Conservation (phyloP, 2,888 invertebrate genomes). For the Beris morrisii region DNA sequence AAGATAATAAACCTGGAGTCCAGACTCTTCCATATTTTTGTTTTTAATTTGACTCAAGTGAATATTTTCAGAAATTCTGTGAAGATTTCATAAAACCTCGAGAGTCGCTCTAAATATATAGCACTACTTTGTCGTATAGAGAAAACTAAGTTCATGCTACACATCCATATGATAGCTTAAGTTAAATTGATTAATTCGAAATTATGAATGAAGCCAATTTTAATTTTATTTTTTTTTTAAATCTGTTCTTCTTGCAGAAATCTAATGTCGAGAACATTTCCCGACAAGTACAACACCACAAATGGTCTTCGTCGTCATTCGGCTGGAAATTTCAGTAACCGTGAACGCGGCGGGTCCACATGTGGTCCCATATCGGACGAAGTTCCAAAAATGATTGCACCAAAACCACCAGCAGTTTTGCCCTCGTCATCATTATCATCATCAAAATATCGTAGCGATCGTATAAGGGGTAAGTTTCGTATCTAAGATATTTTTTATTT, state of each 20-base stretch:
- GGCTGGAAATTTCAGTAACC: constrained; percentile 52
- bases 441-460: constrained; percentile 51
- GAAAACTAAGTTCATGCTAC: too few species aligned
- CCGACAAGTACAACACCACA: constrained; percentile 47
- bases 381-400: constrained; percentile 56
- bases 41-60: too few species aligned
- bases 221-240: constrained; percentile 9
- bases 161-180: too few species aligned
- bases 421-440: constrained; percentile 46
- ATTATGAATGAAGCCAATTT: too few species aligned
- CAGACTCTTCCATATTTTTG: too few species aligned
- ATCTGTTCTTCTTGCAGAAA: constrained; percentile 15
- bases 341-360: constrained; percentile 42
- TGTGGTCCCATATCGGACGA: constrained; percentile 53
- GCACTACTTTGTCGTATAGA: too few species aligned
- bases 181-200: too few species aligned
- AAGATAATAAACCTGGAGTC: too few species aligned
- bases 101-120: too few species aligned
- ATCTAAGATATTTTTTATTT: not conserved
- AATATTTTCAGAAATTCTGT: too few species aligned
- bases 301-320: constrained; percentile 53
- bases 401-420: constrained; percentile 49
- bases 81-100: too few species aligned
- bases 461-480: constrained; percentile 49
- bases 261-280: constrained; percentile 33